Base-by-base conservation (phyloP, 2,888 invertebrate genomes). In the Chymomyza caudatula region DNA sequence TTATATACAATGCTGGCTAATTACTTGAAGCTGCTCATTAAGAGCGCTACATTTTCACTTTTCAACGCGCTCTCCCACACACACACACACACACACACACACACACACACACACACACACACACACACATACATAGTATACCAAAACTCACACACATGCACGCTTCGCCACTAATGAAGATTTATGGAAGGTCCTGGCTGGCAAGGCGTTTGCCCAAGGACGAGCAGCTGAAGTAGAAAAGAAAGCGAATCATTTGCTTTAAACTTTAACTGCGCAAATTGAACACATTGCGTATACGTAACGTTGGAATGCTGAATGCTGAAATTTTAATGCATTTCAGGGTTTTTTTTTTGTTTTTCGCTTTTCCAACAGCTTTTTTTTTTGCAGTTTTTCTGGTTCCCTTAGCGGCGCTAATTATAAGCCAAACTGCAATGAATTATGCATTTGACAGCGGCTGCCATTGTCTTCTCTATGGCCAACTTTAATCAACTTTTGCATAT, bases 401-500 rank as follows among this genome's bases (percentile, higher is more conserved):
- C n/a, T 3, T 6, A 22, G 22, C 6, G 8, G 63, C 64, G 68
- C 80, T 80, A 80, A 80, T 80, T 80, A 78, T 78, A 74, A 78
- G 67, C 69, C 74, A 76, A 83, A 85, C 69, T 85, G 81, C 69
- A 69, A 80, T 80, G 80, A 85, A 80, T 80, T 85, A 80, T 80
- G 84, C 81, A 79, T 85, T 77, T 85, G 80, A 77, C 23, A 53
- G 29, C 25, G 19, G 51, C 65, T 70, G 61, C 68, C 74, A 80
- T 77, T 83, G 86, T 85, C 86, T 75, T 69, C 29, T 11, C 29
- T 44, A 60, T 57, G 65, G 81, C 69, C 69, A 54, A 53, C 75
- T 85, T 86, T 82, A 82, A 82, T 82, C 82, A 82, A 82, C 67
- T 73, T 86, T 65, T 86, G 82, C 82, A 82, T 86, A 85, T 82